A percentile compares a stretch with the other conserved stretches of the same genome.
phyloP scores from a whole-genome alignment of 2,888 invertebrate species.

The Amblyteles armatorius region DNA sequence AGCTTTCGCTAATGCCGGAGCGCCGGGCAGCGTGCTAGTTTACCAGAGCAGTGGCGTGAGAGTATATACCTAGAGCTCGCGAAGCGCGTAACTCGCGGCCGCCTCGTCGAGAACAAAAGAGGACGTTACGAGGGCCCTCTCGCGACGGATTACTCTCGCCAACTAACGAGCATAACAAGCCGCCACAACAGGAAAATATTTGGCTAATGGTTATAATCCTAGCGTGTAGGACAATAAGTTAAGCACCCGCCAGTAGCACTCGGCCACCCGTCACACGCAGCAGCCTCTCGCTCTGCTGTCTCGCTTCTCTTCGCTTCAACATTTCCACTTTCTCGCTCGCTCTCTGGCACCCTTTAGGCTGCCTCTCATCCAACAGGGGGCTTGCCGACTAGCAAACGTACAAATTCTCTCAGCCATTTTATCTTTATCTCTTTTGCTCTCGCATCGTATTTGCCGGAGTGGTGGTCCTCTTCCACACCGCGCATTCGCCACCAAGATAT shows the following conservation, averaged over 20 bases:
- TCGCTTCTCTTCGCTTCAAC: constrained; percentile 52
- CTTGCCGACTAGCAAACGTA: constrained; percentile 52
- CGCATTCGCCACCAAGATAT: constrained; percentile 51
- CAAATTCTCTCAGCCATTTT: constrained; percentile 60
- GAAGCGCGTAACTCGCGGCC: constrained; percentile 50
- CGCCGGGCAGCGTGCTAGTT: constrained; percentile 39
- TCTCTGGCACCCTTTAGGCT: constrained; percentile 43
- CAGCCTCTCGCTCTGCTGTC: constrained; percentile 63
- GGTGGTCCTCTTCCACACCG: constrained; percentile 37
- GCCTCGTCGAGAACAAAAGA: constrained; percentile 72
- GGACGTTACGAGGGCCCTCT: constrained; percentile 72
- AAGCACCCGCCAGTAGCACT: constrained; percentile 80
- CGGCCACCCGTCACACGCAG: constrained; percentile 78
- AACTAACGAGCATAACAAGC: constrained; percentile 79
- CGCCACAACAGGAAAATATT: constrained; percentile 79
- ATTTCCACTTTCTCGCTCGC: constrained; percentile 51
- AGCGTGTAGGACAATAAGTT: constrained; percentile 80
- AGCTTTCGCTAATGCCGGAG: constrained; percentile 25
- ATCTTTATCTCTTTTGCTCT: constrained; percentile 44
- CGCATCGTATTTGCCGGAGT: constrained; percentile 21
- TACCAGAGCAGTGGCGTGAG: constrained; percentile 13
- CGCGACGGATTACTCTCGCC: constrained; percentile 75
- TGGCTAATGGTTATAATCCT: constrained; percentile 80
- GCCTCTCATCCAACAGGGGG: constrained; percentile 55
- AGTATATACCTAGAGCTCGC: constrained; percentile 34